Evolutionary conservation across 92 coral and sea anemone species (phyloP), one percentile per base, ranked within the genome.

Genomic region (Metridium senile): DNA sequence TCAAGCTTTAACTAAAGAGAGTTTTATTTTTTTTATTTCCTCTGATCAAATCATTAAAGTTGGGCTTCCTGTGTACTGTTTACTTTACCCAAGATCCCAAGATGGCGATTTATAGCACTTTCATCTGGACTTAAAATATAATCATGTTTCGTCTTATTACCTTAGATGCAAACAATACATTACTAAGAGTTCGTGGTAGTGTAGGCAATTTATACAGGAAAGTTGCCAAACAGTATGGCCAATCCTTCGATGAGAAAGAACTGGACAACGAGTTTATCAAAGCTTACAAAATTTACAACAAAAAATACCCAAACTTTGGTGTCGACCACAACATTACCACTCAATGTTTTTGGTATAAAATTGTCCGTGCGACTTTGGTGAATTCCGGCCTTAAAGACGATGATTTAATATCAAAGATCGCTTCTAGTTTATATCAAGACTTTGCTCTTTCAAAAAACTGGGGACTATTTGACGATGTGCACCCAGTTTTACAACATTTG

Each of bases 141-240:
- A 39, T 4, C 49, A 85, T 79, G 86, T 22, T 91, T n/a, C 88
- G 91, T 30, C 81, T 92, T 11, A 87, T 92, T 25, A 94, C 98
- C 9, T 81, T 94, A 56, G 98, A 94, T 70, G 98, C 81, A 0
- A 81, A 79, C 39, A 94, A 94, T 62, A 94, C 98, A 45, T 79
- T 92, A 26, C 76, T 94, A 20, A 90, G 65, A 82, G 95, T 94
- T 21, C 82, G 86, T 66, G 93, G 97, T 25, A 84, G 87, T 43
- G 93, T 90, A 1, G 98, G 95, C 11, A 73, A 86, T 59, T 33
- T 86, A 9, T 94, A 94, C 77, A 84, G 91, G 33, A 75, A 84
- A 43, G 83, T 90, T 25, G 94, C 94, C 20, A 52, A 71, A 9
- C 85, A 84, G 25, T 71, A 85, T 76, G 93, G 87, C 47, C 71